Evolutionary conservation across 2,888 invertebrate species (phyloP), one percentile per base, ranked within the genome.

Genomic region (Cosmia trapezina): DNA sequence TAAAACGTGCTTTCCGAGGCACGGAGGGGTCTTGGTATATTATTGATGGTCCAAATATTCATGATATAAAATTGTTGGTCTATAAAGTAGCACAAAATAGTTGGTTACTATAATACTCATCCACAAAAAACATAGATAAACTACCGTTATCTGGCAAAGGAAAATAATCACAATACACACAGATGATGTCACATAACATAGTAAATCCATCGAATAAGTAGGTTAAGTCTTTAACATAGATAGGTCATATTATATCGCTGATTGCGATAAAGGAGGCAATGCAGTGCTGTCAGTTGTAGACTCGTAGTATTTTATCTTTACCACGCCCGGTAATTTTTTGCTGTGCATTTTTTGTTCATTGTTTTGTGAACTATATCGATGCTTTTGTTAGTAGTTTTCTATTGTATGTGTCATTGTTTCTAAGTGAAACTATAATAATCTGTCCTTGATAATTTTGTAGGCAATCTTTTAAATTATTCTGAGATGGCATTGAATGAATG

Each of bases 301-400:
- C 22, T 84, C 54, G 37, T 70, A 64, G 33, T n/a, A 33, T 60
- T 61, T 71, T 68, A 73, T 79, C 74, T 37, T 64, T 68, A 71
- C 65, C 69, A 60, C 60, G 37, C 53, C 69, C 53, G 49, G 72
- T 63, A 19, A 49, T 66, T 85, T 81, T 85, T 78, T 76, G 68
- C 64, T n/a, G 43, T 57, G 6, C 9, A 33, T 49, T 69, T 73
- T 72, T 78, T 67, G 54, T 41, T 61, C 4, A n/a, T 9, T 9
- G 12, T 51, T 78, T 73, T 57, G 33, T 82, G 82, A 89, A 78
- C 41, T 65, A 91, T 77, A 63, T 69, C 51, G 49, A 59, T 56
- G 57, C 59, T 74, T 79, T 63, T 65, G 54, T 62, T 47, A 12
- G 19, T 41, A 37, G n/a, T 63, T 45, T 67, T 51, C 41, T 79